phyloP scores from a whole-genome alignment of 2,888 invertebrate genomes.

The Caenorhabditis virilis region DNA sequence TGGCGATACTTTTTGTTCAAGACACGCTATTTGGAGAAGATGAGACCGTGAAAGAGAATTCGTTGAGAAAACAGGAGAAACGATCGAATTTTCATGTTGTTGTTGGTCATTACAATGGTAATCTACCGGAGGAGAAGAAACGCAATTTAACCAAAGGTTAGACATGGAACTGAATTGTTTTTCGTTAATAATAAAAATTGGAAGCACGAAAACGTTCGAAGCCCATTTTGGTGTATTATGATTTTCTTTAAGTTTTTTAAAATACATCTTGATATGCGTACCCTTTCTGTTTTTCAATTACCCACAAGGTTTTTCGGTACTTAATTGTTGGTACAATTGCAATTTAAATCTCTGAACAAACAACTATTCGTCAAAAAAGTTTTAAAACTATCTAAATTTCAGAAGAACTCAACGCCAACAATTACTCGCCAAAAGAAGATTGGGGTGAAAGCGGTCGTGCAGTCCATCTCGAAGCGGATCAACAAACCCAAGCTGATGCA shows the following conservation, averaged over 20 bases:
- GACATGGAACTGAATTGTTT: neutral
- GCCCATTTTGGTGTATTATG: too few species aligned
- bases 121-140: conserved; percentile 62
- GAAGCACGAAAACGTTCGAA: too few species aligned
- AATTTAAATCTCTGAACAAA: neutral
- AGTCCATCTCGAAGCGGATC: conserved; percentile 85
- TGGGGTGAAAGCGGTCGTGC: conserved; percentile 88
- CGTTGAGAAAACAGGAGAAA: neutral
- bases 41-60: neutral
- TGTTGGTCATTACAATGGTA: conserved; percentile 68
- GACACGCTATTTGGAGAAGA: conserved; percentile 42
- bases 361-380: neutral
- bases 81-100: conserved; percentile 59
- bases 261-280: too few species aligned
- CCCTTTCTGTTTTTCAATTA: too few species aligned
- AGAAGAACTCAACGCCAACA: conserved; percentile 67
- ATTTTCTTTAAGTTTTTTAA: too few species aligned
- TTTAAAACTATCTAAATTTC: too few species aligned
- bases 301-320: neutral
- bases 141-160: conserved; percentile 62
- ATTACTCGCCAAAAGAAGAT: conserved; percentile 58
- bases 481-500: conserved; percentile 86
- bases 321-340: too few species aligned
- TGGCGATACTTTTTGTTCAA: conserved; percentile 61
- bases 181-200: too few species aligned